phyloP scores from a whole-genome alignment of 2,888 invertebrate genomes.

The Aphrophora alni region DNA sequence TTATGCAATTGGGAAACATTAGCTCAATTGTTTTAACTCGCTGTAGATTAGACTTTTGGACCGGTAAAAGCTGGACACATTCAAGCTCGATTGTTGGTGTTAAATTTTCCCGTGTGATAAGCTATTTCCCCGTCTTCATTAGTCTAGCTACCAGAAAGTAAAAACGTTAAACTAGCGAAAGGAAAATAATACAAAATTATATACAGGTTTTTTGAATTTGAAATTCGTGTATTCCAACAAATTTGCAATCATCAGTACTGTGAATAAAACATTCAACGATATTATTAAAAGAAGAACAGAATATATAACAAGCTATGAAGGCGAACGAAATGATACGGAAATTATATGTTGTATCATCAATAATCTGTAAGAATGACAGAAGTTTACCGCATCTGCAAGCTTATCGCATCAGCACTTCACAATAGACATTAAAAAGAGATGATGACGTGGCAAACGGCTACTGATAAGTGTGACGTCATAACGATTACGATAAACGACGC shows the following conservation, averaged over 20 bases:
- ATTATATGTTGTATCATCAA: not conserved
- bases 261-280: not conserved
- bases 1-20: too few species aligned
- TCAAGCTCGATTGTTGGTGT: too few species aligned
- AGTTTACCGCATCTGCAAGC: not conserved
- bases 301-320: not conserved
- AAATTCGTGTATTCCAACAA: not conserved
- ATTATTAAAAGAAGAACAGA: not conserved
- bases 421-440: slow-evolving; percentile 6
- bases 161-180: too few species aligned
- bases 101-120: too few species aligned
- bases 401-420: not conserved
- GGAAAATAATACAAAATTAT: too few species aligned
- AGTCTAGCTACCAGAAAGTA: too few species aligned
- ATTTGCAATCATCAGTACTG: not conserved
- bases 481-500: not conserved
- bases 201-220: not conserved
- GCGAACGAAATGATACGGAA: not conserved
- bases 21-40: too few species aligned
- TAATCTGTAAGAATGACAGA: not conserved
- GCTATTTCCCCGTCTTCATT: too few species aligned
- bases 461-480: not conserved
- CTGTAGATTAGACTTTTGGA: too few species aligned
- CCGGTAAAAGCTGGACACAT: too few species aligned
- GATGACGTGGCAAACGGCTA: not conserved